Base-by-base conservation (phyloP, 2,888 invertebrate genomes). In the Sisyra nigra region DNA sequence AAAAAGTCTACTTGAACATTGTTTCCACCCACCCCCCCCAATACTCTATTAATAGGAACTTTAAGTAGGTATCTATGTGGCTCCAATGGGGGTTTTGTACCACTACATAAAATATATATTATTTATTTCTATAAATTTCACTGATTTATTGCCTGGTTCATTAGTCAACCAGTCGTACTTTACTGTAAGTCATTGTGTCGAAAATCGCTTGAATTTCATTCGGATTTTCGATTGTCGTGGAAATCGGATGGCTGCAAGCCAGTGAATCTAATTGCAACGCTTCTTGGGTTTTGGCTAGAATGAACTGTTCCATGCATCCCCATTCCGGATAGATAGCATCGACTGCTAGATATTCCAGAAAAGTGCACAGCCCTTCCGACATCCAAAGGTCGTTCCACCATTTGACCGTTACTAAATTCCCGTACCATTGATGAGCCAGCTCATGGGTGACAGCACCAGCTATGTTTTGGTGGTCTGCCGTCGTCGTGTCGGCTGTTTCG, bases 351-450 rank as follows among this genome's bases (percentile, higher is more conserved):
- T 88, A 85, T 49, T 86, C 85, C 49, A 89, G 71, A 52, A 82
- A 85, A 40, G 80, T 81, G 1, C 88, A 86, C 47, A 88, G 80
- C 0, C 83, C 92, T 57, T 92, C 91, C 58, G 91, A 83, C 47
- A 93, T 66, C 92, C 93, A 93, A 40, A 84, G 69, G 50, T 92
- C 84, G 40, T 84, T 86, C 89, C 89, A 91, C 89, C 89, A 91
- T 53, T 85, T 81, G 66, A 93, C 92, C 0, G 93, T 92, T 0
- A 92, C 91, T 13, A 94, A 71, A 51, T 93, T 92, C 35, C 87
- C 87, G 59, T 87, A 85, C 87, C 87, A 88, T 67, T 86, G 86
- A 54, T 87, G 86, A 1, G 85, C 83, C 48, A 87, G 55, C 60
- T 78, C 76, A 53, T 78, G 78, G 3, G 77, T 74, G 36, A 79